These are phyloP conservation scores for Lochmaea crataegi DNA, from an alignment of 2,888 invertebrate species.

Conservation along the genomic window DNA sequence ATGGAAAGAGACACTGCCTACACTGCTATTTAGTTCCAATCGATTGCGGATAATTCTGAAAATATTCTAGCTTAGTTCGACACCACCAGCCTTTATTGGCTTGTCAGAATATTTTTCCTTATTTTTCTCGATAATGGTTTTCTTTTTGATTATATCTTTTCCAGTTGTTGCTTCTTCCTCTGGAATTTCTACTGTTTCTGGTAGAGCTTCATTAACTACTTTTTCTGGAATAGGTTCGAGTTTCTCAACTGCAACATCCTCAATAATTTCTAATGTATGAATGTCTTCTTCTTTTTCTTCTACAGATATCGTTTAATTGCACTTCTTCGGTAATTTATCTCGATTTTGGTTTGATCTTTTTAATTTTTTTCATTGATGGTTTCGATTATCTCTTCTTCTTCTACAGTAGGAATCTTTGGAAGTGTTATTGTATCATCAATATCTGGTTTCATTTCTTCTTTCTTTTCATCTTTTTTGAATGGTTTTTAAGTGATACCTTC, in stretches of 20 bases:
- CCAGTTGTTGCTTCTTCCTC: conserved; percentile 52
- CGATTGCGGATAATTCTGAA: too few species aligned
- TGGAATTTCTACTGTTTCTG: conserved; percentile 51
- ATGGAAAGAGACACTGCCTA: too few species aligned
- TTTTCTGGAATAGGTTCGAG: conserved; percentile 39
- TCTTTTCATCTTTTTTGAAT: conserved; percentile 57
- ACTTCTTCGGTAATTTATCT: too few species aligned
- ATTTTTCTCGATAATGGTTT: conserved; percentile 55
- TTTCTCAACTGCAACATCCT: conserved; percentile 25
- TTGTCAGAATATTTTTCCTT: conserved; percentile 54
- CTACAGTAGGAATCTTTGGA: conserved; percentile 49
- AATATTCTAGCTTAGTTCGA: too few species aligned
- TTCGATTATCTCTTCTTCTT: conserved; percentile 54
- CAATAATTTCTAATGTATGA: conserved; percentile 13
- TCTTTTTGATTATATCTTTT: conserved; percentile 50
- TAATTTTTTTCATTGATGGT: conserved; percentile 58
- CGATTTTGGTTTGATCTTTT: conserved; percentile 43
- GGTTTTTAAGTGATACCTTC: conserved; percentile 63
- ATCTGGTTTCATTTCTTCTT: conserved; percentile 52
- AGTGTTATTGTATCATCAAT: conserved; percentile 45
- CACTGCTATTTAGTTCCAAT: too few species aligned
- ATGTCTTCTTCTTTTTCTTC: conserved; percentile 26
- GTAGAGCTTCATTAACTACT: conserved; percentile 35
- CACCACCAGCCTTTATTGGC: too few species aligned
- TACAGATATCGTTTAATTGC: conserved; percentile 36